Evolutionary conservation across 2,888 invertebrate species (phyloP).

Genomic region (Dysmachus trigonus): DNA sequence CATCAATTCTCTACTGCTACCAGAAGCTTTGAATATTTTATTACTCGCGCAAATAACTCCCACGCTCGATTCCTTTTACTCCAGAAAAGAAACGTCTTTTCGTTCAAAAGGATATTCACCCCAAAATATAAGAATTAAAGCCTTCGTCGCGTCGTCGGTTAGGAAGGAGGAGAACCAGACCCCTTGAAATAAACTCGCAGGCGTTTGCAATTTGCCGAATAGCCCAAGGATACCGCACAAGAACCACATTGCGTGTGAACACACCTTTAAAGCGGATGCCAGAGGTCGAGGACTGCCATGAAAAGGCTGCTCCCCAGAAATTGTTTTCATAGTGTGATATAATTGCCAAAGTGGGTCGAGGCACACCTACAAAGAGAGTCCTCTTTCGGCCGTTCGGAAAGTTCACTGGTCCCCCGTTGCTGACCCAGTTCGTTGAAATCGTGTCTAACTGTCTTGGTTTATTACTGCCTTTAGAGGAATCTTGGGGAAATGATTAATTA

Average conservation of each 20-base stretch:
- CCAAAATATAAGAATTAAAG: neutral
- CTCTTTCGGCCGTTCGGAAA: neutral
- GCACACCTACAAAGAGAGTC: neutral
- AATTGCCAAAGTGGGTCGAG: neutral
- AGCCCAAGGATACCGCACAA: neutral
- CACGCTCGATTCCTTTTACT: neutral
- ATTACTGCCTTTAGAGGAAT: neutral
- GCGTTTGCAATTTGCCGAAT: neutral
- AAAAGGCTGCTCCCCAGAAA: neutral
- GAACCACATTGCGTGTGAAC: neutral
- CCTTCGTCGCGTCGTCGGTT: neutral
- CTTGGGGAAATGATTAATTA: neutral
- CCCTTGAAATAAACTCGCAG: neutral
- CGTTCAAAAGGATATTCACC: constrained; percentile 9
- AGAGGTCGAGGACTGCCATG: neutral
- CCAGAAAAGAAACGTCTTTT: neutral
- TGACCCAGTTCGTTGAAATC: neutral
- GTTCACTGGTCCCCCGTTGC: neutral
- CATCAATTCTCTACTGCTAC: neutral
- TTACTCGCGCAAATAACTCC: neutral
- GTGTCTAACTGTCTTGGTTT: neutral
- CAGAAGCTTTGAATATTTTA: neutral
- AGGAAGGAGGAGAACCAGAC: neutral
- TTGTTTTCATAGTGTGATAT: neutral
- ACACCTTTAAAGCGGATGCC: neutral